These are phyloP conservation scores for Drosophila mercatorum DNA, from an alignment of 2,888 invertebrate species.

Conservation along the genomic window DNA sequence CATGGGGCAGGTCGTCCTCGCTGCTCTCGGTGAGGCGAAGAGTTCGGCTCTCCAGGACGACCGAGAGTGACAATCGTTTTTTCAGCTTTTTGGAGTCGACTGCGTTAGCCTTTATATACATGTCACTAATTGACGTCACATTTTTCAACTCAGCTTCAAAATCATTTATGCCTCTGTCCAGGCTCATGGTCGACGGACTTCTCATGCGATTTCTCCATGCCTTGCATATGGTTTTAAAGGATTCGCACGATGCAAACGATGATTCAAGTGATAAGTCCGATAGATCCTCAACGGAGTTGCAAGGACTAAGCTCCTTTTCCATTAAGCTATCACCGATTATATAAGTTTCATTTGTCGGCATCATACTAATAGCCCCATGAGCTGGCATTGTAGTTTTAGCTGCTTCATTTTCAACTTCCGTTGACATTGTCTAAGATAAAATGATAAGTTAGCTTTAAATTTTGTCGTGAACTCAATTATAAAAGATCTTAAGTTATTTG, in stretches of 20 bases:
- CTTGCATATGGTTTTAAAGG: conserved; percentile 28
- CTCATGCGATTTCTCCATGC: conserved; percentile 29
- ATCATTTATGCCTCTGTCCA: background rate
- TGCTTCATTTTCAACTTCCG: background rate
- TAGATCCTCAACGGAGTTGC: conserved; percentile 2
- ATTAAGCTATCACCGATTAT: conserved; percentile 29
- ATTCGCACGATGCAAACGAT: conserved; percentile 35
- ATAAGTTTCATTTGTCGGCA: background rate
- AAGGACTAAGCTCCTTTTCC: conserved; percentile 6
- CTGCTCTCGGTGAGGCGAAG: conserved; percentile 37
- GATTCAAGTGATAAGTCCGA: background rate
- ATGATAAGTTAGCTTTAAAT: conserved; percentile 4
- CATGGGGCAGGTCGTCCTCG: conserved; percentile 20
- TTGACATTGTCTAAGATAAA: background rate
- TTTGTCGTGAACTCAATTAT: background rate
- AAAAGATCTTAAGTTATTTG: background rate
- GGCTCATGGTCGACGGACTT: conserved; percentile 14
- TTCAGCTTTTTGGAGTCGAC: conserved; percentile 1
- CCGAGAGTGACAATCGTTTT: conserved; percentile 21
- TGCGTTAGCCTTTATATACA: background rate
- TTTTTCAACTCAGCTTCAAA: conserved; percentile 2
- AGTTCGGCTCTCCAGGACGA: conserved; percentile 32
- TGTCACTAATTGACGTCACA: background rate
- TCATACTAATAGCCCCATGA: background rate
- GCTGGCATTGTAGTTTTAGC: background rate